Evolutionary conservation across 2,888 invertebrate genomes (phyloP), one percentile per base, ranked within the genome.

Genomic region (Drosophila niveifrons): DNA sequence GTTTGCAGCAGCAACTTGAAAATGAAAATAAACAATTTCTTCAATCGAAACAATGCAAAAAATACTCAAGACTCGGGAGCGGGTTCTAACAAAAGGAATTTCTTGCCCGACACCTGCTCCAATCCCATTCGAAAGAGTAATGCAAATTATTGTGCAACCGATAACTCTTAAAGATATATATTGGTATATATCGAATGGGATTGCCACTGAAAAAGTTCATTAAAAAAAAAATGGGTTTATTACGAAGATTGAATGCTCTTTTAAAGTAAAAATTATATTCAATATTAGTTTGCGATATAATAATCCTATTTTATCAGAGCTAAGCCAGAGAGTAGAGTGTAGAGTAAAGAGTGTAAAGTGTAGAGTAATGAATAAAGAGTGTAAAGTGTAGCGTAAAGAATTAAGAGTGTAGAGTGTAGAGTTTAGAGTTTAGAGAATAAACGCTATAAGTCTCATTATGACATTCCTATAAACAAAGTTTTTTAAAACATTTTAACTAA

Each of bases 101-200:
- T 10, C 9, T 31, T 15, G 23, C 50, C 10, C 36, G 28, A 56
- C 66, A 72, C 59, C 72, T 70, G 72, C 46, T n/a, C 15, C 39
- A 64, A 64, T 36, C 44, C 4, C 9, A 28, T 11, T 53, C 43
- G 6, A 11, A 11, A 28, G n/a, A 8, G 55, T 50, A 50, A 51
- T 62, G 57, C 61, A 50, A 66, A 72, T 69, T 59, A 71, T 80
- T 80, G 73, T 66, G 69, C 69, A 80, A 82, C 66, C 47, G 17
- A 57, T 67, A 78, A 61, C 62, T 63, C 55, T 23, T 23, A 23
- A 10, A 48, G 44, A 52, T 47, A 63, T 39, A 43, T 10, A 7
- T 9, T 34, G 34, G 1, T 10, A 51, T 43, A 31, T 15, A 13
- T 17, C 43, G 10, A 36, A 4, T 36, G 0, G 10, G 3, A 4